Evolutionary conservation across 2,113 vertebrate genomes (phyloP).

Genomic region (Condylura cristata): DNA sequence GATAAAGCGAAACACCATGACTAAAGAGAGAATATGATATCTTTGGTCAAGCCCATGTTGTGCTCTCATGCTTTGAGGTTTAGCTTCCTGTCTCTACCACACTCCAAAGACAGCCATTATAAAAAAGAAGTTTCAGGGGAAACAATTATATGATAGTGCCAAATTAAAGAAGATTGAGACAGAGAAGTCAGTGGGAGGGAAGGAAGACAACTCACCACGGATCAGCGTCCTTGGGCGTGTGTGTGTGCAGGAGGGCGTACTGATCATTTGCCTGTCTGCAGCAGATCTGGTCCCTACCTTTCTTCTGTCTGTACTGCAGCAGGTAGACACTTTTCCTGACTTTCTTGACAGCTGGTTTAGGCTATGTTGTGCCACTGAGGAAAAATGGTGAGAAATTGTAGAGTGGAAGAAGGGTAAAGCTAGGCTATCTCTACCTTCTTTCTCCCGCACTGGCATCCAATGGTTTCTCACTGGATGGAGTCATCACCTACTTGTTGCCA

Average conservation of each 20-base stretch:
- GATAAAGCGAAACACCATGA: neutral
- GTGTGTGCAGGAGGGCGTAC: neutral
- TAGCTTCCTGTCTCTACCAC: neutral
- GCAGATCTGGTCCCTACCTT: neutral
- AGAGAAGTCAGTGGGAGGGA: neutral
- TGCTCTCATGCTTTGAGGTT: conserved; percentile 4
- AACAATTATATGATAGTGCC: neutral
- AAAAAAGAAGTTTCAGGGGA: neutral
- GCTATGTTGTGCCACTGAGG: conserved; percentile 15
- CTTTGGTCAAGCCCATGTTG: neutral
- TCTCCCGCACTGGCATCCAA: neutral
- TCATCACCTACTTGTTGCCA: too few relatives aligned
- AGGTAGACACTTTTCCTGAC: neutral
- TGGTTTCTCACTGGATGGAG: too few relatives aligned
- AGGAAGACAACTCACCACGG: neutral
- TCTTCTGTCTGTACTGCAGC: neutral
- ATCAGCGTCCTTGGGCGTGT: neutral
- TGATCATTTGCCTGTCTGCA: neutral
- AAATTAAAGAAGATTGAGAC: conserved; percentile 36
- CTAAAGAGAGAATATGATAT: neutral
- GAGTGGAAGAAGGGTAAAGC: neutral
- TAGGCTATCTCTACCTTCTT: neutral
- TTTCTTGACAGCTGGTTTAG: neutral
- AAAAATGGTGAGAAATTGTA: neutral
- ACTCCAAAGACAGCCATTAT: neutral